Evolutionary conservation across 2,113 vertebrate genomes (phyloP), one percentile per base, ranked within the genome.

Genomic region (Thunnus maccoyii): DNA sequence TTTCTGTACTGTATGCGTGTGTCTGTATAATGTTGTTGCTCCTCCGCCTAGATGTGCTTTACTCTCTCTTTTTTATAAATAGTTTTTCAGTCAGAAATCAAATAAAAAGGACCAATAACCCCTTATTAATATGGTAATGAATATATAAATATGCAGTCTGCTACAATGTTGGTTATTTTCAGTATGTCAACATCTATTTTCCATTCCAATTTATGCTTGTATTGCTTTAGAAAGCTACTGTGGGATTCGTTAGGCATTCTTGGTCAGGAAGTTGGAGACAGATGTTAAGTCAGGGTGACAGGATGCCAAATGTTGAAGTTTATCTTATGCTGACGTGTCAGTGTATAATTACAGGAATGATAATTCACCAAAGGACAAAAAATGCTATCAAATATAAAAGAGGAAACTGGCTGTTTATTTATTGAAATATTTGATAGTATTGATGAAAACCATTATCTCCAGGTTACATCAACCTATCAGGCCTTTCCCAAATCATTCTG

Each of bases 41-140:
- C 47, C 16, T 61, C 16, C 0, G 2, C 56, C 54, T 56, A 32
- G 60, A 66, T 30, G 16, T 12, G 25, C 17, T 27, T 11, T 8
- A 61, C n/a, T 27, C 13, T 64, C 48, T 46, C 72, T 66, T 5
- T 44, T 52, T 76, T 20, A 50, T 16, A 66, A 51, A 55, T 72
- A 15, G 32, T 66, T 30, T 54, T 68, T 56, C 16, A 25, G 51
- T 54, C 11, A 60, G 47, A 51, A 56, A 41, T 55, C 25, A 51
- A 47, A 80, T 27, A 68, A 20, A 4, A 73, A 36, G 54, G 48
- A 70, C 16, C 44, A 3, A 30, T 17, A 25, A 10, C 2, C 8
- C 16, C 56, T 67, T 58, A 44, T 78, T 84, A 78, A 78, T 64
- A 75, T 72, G 54, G 48, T 68, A 64, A 70, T 69, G 46, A 51